Evolutionary conservation across 2,113 vertebrate species (phyloP).

Genomic region (Patagioenas fasciata): DNA sequence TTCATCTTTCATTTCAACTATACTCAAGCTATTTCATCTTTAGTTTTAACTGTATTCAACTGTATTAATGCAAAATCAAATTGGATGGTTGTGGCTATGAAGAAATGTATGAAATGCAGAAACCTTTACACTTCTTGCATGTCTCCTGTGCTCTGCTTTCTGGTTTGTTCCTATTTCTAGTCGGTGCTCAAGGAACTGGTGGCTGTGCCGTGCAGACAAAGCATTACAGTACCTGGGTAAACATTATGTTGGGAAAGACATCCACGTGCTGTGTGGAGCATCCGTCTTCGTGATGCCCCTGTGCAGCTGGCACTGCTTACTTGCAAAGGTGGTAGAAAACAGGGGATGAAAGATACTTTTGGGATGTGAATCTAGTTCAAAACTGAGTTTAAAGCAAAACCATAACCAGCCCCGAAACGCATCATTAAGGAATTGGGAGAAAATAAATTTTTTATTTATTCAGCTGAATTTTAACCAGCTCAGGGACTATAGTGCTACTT

Average conservation of each 20-base stretch:
- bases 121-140: rapidly evolving
- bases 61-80: not conserved
- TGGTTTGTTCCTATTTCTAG: not conserved
- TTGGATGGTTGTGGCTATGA: not conserved
- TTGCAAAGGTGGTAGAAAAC: not conserved
- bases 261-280: not conserved
- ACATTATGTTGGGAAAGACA: not conserved
- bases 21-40: not conserved
- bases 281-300: rapidly evolving
- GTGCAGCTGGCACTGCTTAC: rapidly evolving
- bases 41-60: not conserved
- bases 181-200: not conserved
- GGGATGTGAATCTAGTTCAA: not conserved
- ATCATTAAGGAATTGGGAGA: not conserved
- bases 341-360: not conserved
- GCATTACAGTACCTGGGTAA: not conserved
- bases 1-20: not conserved
- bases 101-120: not conserved
- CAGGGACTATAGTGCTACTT: not conserved
- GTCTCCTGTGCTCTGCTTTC: not conserved
- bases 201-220: not conserved
- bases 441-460: not conserved
- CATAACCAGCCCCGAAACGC: not conserved
- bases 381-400: not conserved
- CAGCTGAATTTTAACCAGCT: not conserved